A percentile compares a stretch with the other conserved stretches of the same genome.
phyloP scores from a whole-genome alignment of 2,797 vertebrate genomes.

The Gambelia wislizenii region DNA sequence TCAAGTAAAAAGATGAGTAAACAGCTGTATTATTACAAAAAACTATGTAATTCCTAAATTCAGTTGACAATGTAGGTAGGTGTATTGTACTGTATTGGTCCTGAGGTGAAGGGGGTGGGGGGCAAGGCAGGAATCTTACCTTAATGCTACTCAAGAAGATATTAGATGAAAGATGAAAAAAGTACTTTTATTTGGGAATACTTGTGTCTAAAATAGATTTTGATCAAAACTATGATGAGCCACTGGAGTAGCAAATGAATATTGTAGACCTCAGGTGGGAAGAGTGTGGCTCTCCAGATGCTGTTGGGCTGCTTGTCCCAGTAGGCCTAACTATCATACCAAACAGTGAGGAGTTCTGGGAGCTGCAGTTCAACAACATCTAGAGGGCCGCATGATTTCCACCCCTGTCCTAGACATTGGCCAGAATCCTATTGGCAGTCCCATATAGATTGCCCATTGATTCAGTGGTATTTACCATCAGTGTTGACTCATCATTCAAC shows the following conservation, averaged over 20 bases:
- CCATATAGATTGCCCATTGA: too few species aligned
- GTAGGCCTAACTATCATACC: too few species aligned
- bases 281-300: too few species aligned
- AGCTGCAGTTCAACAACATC: too few species aligned
- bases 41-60: constrained; percentile 51
- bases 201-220: not conserved
- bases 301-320: too few species aligned
- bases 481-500: too few species aligned
- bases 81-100: constrained; percentile 35
- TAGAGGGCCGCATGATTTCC: too few species aligned
- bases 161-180: constrained; percentile 29
- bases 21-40: not conserved
- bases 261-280: too few species aligned
- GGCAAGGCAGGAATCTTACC: constrained; percentile 47
- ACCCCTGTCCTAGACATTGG: too few species aligned
- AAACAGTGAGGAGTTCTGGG: too few species aligned
- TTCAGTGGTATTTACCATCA: too few species aligned
- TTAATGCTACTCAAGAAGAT: constrained; percentile 48
- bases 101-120: constrained; percentile 41
- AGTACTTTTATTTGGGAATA: constrained; percentile 40
- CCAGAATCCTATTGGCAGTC: too few species aligned
- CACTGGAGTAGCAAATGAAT: not conserved
- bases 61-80: constrained; percentile 20
- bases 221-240: not conserved
- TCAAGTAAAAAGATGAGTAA: not conserved